Evolutionary conservation across 2,797 vertebrate genomes (phyloP), one percentile per base, ranked within the genome.

Genomic region (Leucoraja ocellata): DNA sequence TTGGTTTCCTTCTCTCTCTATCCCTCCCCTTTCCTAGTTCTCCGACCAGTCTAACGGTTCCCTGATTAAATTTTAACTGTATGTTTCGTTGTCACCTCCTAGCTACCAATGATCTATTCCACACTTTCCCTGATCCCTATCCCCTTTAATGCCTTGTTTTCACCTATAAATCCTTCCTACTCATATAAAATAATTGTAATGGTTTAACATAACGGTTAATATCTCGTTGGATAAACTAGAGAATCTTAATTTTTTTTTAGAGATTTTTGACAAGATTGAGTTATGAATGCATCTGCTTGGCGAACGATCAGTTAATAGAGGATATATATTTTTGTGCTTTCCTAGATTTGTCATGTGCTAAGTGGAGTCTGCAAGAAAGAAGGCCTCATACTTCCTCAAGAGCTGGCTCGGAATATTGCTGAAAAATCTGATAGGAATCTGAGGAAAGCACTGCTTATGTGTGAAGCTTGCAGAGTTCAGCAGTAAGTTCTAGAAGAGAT

Each of bases 381-480:
- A 94, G 98, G 99, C 23, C 96, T 99, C 80, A 94, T 94, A 80
- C 97, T 99, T 93, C 99, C 98, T 5, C 95, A 96, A 13, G 98
- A 99, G 4, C 96, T 99, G 94, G 99, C 98, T 94, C 97, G 95
- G 78, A 96, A 96, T 92, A 97, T 99, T 94, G 96, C 98, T 0
- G 98, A 99, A 94, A 99, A 98, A 94, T 98, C 98, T 6, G 97
- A 97, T 80, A 96, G 98, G 93, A 99, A 99, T 95, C 98, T 99
- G 80, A 97, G 99, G 78, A 99, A 98, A 95, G 99, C 98, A 0
- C 95, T 99, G 1, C 95, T 99, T 58, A 99, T 99, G 98, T 99
- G 98, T 0, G 99, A 99, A 94, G 98, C 99, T 93, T 99, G 99
- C 96, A 97, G 98, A 95, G 99, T 99, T 73, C 98, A 99, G 94